phyloP scores from a whole-genome alignment of 92 coral and sea anemone genomes.

The Epizoanthus fatuus region DNA sequence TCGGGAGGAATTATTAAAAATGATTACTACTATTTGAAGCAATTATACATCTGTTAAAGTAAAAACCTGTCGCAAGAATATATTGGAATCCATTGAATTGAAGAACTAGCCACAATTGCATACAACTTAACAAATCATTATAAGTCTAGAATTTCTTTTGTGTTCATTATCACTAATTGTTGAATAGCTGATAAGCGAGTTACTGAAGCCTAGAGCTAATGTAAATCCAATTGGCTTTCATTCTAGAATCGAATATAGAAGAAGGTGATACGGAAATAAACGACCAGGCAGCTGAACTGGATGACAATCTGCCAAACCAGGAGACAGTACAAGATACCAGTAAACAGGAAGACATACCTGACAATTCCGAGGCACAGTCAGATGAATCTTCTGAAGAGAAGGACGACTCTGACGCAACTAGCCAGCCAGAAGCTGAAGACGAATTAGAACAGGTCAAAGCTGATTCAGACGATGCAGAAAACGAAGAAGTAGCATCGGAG shows the following conservation, averaged over 20 bases:
- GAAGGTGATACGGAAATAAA: neutral
- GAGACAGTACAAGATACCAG: slow-evolving; percentile 8
- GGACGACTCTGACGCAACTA: slow-evolving; percentile 5
- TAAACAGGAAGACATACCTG: slow-evolving; percentile 4
- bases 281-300: slow-evolving; percentile 18
- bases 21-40: no score
- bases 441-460: neutral
- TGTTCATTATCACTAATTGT: neutral
- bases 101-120: neutral
- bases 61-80: no score
- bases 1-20: no score
- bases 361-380: slow-evolving; percentile 7
- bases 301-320: neutral
- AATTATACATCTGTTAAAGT: no score
- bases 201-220: neutral
- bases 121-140: neutral
- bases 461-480: slow-evolving; percentile 4
- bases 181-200: neutral
- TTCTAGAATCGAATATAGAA: slow-evolving; percentile 1
- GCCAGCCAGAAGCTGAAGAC: slow-evolving; percentile 4
- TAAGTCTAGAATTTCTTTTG: neutral
- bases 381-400: neutral
- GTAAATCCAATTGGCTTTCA: neutral
- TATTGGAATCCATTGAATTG: no score
- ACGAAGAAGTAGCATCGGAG: neutral